Evolutionary conservation across 2,113 vertebrate species (phyloP), one percentile per base, ranked within the genome.

Genomic region (Gavia stellata): DNA sequence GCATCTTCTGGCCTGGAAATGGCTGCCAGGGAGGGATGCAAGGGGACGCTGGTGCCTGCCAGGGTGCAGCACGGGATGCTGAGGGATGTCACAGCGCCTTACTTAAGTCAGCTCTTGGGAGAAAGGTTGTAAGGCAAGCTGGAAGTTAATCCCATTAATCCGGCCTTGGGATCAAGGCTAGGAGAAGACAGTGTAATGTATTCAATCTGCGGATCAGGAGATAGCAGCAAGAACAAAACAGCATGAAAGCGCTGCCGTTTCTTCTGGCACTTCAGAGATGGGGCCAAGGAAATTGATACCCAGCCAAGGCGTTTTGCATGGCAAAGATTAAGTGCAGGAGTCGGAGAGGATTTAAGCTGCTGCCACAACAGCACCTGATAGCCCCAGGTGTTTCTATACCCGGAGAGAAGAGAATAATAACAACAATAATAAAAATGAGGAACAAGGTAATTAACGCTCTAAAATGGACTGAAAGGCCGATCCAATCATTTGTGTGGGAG

Each of bases 41-140:
- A 49, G 67, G 47, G 17, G 21, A 31, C 2, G 0, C 9, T 1
- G 6, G n/a, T 63, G 63, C 67, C 73, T 6, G 14, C 38, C 0
- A 0, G 49, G 44, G 6, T 31, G n/a, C 34, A 52, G 59, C 15
- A 10, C 1, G 2, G 38, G 38, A 7, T 59, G 31, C 92, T 14
- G 44, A 29, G 53, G 38, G 58, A 47, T 6, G 15, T 55, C 58
- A 8, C 10, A 3, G 8, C 0, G 1, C 1, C 4, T 29, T 23
- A 13, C 34, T 63, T 31, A 33, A 75, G 42, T 36, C 66, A 53
- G 75, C 34, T 88, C n/a, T 34, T 34, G 56, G 71, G 42, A 45
- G 9, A n/a, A 71, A 31, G 14, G 23, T 47, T 45, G 8, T 24
- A n/a, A 75, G 53, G 49, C 34, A 56, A 78, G 38, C 34, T 61